These are phyloP conservation scores for Syrmaticus mikado DNA, from an alignment of 2,113 vertebrate species.

Conservation along the genomic window DNA sequence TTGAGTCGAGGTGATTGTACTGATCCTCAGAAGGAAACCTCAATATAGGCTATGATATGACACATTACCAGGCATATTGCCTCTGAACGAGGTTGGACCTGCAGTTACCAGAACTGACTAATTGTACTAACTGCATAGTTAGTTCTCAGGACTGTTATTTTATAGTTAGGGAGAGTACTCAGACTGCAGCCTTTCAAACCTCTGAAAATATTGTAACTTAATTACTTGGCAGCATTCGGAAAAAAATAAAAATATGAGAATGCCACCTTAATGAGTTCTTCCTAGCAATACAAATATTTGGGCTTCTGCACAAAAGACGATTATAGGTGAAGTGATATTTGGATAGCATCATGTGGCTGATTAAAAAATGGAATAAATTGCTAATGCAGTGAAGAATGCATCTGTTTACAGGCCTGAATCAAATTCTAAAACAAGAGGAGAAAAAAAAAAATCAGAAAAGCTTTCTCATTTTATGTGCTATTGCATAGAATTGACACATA, in stretches of 20 bases:
- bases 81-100: slow-evolving; percentile 23
- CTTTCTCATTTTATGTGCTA: background rate
- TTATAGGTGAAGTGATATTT: slow-evolving; percentile 34
- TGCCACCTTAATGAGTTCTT: slow-evolving; percentile 1
- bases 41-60: background rate
- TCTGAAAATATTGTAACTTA: background rate
- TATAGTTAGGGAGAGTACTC: slow-evolving; percentile 9
- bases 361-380: slow-evolving; percentile 30
- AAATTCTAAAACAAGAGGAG: background rate
- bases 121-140: background rate
- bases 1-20: background rate
- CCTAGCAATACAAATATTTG: background rate
- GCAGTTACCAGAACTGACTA: slow-evolving; percentile 9
- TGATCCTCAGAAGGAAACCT: background rate
- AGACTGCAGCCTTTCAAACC: background rate
- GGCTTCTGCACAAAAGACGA: background rate
- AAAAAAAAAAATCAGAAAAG: background rate
- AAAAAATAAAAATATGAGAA: background rate
- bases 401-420: background rate
- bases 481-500: background rate
- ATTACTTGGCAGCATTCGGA: background rate
- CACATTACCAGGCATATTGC: background rate
- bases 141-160: background rate
- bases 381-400: slow-evolving; percentile 26
- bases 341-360: slow-evolving; percentile 13